Conservation (phyloP, 1,140 invertebrate species). For the Scaptomyza hsui region DNA sequence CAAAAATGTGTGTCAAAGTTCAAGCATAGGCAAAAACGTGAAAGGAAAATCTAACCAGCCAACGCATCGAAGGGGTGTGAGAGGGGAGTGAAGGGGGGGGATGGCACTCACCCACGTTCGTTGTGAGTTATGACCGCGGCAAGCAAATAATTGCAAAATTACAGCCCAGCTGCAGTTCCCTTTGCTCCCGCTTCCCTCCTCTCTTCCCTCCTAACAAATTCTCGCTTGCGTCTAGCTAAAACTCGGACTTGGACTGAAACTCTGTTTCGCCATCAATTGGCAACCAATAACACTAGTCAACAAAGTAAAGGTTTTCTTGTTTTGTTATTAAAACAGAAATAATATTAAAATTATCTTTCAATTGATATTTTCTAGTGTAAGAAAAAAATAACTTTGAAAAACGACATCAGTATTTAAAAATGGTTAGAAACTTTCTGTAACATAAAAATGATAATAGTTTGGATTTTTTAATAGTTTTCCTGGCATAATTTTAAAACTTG, state of each 20-base stretch:
- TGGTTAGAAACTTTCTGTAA: too few relatives aligned
- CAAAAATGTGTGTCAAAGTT: constrained; percentile 78
- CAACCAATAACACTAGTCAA: constrained; percentile 25
- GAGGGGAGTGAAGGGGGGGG: constrained; percentile 24
- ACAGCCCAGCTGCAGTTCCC: constrained; percentile 37
- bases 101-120: constrained; percentile 70
- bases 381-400: too few relatives aligned
- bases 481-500: too few relatives aligned
- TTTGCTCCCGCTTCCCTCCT: constrained; percentile 23
- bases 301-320: too few relatives aligned
- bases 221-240: constrained; percentile 19
- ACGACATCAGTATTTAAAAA: too few relatives aligned
- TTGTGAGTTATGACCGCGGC: constrained; percentile 75
- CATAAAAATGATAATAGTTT: too few relatives aligned
- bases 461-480: too few relatives aligned
- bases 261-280: constrained; percentile 24
- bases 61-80: constrained; percentile 10
- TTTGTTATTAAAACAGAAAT: too few relatives aligned
- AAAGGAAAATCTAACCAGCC: constrained; percentile 59
- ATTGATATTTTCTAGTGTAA: too few relatives aligned
- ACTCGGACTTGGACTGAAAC: constrained; percentile 10
- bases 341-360: too few relatives aligned
- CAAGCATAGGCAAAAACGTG: constrained; percentile 73
- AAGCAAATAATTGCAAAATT: constrained; percentile 81
- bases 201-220: constrained; percentile 11